Base-by-base conservation (phyloP, 2,888 invertebrate genomes). In the Omphaloscelis lunosa region DNA sequence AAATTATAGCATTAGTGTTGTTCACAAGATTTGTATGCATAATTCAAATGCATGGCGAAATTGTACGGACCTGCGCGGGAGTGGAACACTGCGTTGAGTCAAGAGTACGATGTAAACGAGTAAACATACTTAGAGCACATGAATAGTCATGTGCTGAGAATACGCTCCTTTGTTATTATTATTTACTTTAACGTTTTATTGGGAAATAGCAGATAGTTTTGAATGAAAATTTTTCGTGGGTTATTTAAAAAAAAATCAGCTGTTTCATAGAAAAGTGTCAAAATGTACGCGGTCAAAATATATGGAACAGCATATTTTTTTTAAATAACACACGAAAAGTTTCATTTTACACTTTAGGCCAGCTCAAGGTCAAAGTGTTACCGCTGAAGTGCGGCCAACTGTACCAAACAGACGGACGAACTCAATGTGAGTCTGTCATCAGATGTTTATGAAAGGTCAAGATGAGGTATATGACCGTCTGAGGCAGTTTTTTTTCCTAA, bases 41-140 rank as follows among this genome's bases (percentile, higher is more conserved):
- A 69, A 58, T 66, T 67, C 68, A 56, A 75, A 75, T 58, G 29
- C 45, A 53, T 79, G 67, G 41, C 70, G 77, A 75, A 79, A 84
- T 67, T 48, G 41, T 48, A 34, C 15, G 68, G 15, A 56, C 45
- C 39, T 75, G 67, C 56, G 72, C 67, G 8, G 0, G 58, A 86
- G 66, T 78, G 34, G 66, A 59, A 76, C 66, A 29, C 1, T 41
- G 23, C 23, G 29, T 86, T 80, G n/a, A 61, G 29, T 78, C 58
- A 72, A 75, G 53, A 78, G 51, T 27, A 45, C 45, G 15, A 15
- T 68, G 20, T 45, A 45, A 63, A 66, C 15, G 29, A 68, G 34
- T 45, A 66, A 61, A 72, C 51, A 63, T 48, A 72, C 9, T 63
- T 0, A 56, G 23, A n/a, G 51, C 15, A 41, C 39, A 34, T 34